Evolutionary conservation across 2,113 vertebrate genomes (phyloP), one percentile per base, ranked within the genome.

Genomic region (Pygoscelis adeliae): DNA sequence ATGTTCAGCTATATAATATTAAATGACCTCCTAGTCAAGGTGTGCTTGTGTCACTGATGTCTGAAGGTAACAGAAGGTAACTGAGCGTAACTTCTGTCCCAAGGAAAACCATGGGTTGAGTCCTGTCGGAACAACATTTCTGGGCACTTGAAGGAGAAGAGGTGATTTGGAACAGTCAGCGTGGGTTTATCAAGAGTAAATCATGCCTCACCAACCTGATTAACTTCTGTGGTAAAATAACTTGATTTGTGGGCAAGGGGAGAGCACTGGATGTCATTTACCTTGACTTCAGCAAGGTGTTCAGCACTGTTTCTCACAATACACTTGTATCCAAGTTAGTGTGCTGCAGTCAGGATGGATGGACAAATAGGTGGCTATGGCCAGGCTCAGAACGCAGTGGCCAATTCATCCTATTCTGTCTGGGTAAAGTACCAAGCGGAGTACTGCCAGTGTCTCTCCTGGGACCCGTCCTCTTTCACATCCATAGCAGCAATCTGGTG

Each of bases 261-360:
- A 70, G 40, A 32, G 27, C 32, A 29, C 25, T 6, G 22, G 40
- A n/a, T 85, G n/a, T 40, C 3, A 4, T 7, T 44, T 10, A n/a
- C 18, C 25, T 71, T 36, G 16, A 19, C 25, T n/a, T 44, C 4
- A 76, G n/a, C 46, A 30, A 62, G 27, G 18, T 2, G 4, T 46
- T 47, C 5, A 7, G 19, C 26, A 12, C 22, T 34, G 19, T 36
- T 63, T 36, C 59, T 65, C 46, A 10, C 13, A 27, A 1, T 26
- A 21, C 25, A 0, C 1, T 4, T 47, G 6, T 30, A 13, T 19
- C 6, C 27, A 5, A 10, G 23, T 11, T 11, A 2, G 5, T 3
- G 13, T 44, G 55, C 52, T 52, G 34, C 25, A 18, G 19, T 40
- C 44, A 36, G 56, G 13, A 1, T 13, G 11, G 6, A n/a, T 16